These are phyloP conservation scores for Thalpophila matura DNA, from an alignment of 2,888 invertebrate genomes.

Conservation along the genomic window DNA sequence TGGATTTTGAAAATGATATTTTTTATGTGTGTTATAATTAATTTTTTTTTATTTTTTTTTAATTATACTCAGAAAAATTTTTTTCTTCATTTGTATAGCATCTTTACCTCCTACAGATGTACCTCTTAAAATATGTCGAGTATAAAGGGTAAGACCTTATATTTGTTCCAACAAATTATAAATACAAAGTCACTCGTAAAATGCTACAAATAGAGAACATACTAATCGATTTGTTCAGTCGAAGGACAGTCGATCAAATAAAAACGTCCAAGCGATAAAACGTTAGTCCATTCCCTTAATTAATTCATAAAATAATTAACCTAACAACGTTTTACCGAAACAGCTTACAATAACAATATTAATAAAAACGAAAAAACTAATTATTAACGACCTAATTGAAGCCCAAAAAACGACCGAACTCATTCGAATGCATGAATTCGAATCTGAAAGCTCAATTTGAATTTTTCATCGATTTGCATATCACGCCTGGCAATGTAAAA, in stretches of 20 bases:
- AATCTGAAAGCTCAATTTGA: conserved; percentile 51
- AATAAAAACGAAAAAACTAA: conserved; percentile 21
- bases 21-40: no score
- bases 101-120: no score
- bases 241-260: conserved; percentile 22
- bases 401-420: conserved; percentile 35
- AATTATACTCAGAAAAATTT: no score
- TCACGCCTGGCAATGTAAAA: conserved; percentile 30
- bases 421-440: conserved; percentile 60
- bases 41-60: no score
- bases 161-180: not conserved
- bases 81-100: no score
- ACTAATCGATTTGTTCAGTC: conserved; percentile 23
- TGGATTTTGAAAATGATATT: no score
- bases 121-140: no score
- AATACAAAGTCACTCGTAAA: conserved; percentile 4
- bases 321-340: conserved; percentile 1
- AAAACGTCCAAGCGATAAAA: conserved; percentile 33
- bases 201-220: not conserved
- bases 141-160: no score
- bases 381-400: conserved; percentile 24
- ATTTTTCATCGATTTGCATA: conserved; percentile 53
- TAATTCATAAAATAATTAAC: conserved; percentile 29
- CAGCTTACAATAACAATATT: conserved; percentile 8
- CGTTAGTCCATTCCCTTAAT: conserved; percentile 45